Evolutionary conservation across 2,888 invertebrate species (phyloP).

Genomic region (Lithodes maja): DNA sequence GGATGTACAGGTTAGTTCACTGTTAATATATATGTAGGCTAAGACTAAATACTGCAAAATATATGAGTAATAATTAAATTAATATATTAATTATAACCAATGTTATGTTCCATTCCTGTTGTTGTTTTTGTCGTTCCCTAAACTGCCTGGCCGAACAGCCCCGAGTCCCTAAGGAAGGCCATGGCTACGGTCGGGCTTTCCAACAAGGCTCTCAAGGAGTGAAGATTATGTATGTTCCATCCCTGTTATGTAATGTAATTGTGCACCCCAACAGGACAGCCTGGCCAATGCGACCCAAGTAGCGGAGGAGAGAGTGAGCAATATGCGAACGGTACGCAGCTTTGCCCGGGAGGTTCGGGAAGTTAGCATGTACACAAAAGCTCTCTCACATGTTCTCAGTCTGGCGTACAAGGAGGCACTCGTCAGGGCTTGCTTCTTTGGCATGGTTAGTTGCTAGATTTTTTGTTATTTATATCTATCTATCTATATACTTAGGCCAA

Average conservation of each 20-base stretch:
- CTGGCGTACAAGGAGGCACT: constrained; percentile 91
- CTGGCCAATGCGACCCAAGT: constrained; percentile 81
- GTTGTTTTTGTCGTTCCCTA: no score
- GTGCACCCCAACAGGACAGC: constrained; percentile 76
- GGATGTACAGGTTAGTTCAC: constrained; percentile 63
- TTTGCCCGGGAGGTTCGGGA: constrained; percentile 92
- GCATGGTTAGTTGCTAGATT: constrained; percentile 80
- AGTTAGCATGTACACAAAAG: constrained; percentile 80
- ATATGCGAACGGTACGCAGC: constrained; percentile 93
- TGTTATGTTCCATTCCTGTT: not conserved
- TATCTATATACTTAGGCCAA: no score
- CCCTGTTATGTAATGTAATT: not conserved
- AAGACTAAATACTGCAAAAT: no score
- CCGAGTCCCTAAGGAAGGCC: no score
- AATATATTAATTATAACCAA: not conserved
- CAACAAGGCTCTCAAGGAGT: no score
- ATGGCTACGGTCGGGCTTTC: no score
- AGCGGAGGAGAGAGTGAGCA: constrained; percentile 93
- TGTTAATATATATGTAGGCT: no score
- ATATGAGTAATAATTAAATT: no score
- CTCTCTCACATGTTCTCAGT: constrained; percentile 83
- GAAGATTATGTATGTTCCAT: no score
- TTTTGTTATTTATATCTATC: no score
- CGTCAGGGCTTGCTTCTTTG: constrained; percentile 93
- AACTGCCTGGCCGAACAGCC: no score